phyloP scores from a whole-genome alignment of 2,113 vertebrate species.

The Oceanodroma tethys region DNA sequence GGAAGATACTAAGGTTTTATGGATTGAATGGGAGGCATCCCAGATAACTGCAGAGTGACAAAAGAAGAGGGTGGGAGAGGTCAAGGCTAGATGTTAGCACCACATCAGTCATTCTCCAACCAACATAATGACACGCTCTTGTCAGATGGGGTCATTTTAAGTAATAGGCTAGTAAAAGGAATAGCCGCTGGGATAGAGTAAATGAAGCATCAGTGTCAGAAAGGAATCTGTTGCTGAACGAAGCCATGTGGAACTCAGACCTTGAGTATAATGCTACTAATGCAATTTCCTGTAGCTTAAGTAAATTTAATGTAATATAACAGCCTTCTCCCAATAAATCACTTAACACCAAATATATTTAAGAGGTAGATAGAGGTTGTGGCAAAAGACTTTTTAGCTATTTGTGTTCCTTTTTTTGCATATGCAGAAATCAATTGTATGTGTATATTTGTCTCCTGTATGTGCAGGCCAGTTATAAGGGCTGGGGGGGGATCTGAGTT shows the following conservation, averaged over 20 bases:
- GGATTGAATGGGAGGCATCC: conserved; percentile 61
- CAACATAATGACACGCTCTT: conserved; percentile 80
- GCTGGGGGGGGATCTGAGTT: background rate
- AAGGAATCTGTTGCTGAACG: conserved; percentile 85
- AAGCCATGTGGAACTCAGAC: conserved; percentile 80
- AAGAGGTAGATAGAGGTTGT: background rate
- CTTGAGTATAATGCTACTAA: conserved; percentile 63
- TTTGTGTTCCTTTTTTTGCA: background rate
- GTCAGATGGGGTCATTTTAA: conserved; percentile 80
- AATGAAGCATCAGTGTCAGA: conserved; percentile 82
- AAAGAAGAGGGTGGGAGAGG: conserved; percentile 74
- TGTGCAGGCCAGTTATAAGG: background rate
- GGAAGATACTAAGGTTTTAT: conserved; percentile 29
- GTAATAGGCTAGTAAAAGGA: conserved; percentile 72
- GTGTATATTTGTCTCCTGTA: background rate
- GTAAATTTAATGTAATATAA: conserved; percentile 68
- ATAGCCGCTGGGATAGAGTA: conserved; percentile 60
- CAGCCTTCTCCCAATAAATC: conserved; percentile 66
- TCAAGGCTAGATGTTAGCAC: conserved; percentile 84
- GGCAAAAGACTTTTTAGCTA: background rate
- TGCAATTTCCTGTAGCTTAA: conserved; percentile 57
- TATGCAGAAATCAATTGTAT: background rate
- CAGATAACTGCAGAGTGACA: conserved; percentile 68
- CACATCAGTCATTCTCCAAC: conserved; percentile 86
- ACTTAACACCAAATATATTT: conserved; percentile 46